Percentiles rank a stretch among this genome's conserved stretches.
Conservation (phyloP, 2,113 vertebrate species). For the Gulo gulo region DNA sequence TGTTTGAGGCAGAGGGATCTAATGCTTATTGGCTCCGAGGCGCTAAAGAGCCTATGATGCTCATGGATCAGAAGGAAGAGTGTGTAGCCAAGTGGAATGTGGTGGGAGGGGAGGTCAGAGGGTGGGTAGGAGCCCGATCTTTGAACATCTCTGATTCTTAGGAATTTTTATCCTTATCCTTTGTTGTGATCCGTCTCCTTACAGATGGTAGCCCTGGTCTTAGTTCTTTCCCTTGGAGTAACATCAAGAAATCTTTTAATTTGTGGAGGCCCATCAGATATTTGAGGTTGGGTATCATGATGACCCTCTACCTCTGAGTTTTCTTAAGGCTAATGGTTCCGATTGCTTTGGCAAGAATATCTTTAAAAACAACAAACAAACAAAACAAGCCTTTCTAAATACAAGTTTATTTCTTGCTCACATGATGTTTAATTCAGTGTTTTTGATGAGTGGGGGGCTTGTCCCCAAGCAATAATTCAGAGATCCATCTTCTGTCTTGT, state of each 20-base stretch:
- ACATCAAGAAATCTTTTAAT: not conserved
- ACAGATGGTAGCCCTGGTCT: not conserved
- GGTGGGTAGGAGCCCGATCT: not conserved
- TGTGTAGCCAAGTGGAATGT: not conserved
- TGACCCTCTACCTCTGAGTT: not conserved
- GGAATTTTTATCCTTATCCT: not conserved
- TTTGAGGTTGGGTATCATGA: not conserved
- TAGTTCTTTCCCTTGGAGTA: not conserved
- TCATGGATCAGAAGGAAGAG: not conserved
- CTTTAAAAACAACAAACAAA: not conserved
- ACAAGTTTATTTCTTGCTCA: not conserved
- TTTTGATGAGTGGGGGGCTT: not conserved
- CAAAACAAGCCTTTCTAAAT: not conserved
- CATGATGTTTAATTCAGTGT: not conserved
- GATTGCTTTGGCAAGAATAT: not conserved
- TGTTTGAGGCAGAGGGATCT: not conserved
- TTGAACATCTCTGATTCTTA: not conserved
- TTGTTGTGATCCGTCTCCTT: not conserved
- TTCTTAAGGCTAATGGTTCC: not conserved
- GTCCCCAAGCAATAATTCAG: not conserved
- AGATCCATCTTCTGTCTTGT: not conserved
- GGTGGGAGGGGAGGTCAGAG: not conserved
- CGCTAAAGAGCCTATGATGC: not conserved
- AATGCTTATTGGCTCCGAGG: not conserved
- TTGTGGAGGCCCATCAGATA: not conserved